A percentile compares a stretch with the other conserved stretches of the same genome.
Conservation (phyloP, 2,113 vertebrate species). For the human (Homo sapiens) region GRCh38 chr15:93198501-93199000, state of each 20-base stretch:
- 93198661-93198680: not conserved
- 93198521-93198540: not conserved
- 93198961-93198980: not conserved
- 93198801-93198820: not conserved
- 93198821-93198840: not conserved
- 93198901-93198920: not conserved
- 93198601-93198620: not conserved
- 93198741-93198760: not conserved
- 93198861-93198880: not conserved
- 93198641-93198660: not conserved
- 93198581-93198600: not conserved
- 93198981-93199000: not conserved
- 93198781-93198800: not conserved
- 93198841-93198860: constrained; percentile 23
- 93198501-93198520: not conserved
- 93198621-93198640: not conserved
- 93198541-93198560: not conserved
- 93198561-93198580: not conserved
- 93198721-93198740: not conserved
- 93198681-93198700: not conserved
- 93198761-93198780: not conserved
- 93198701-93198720: not conserved
- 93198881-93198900: not conserved
- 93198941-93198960: not conserved
- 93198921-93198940: not conserved